These are phyloP conservation scores for Guaruba guarouba DNA, from an alignment of 2,113 vertebrate species.

Conservation along the genomic window DNA sequence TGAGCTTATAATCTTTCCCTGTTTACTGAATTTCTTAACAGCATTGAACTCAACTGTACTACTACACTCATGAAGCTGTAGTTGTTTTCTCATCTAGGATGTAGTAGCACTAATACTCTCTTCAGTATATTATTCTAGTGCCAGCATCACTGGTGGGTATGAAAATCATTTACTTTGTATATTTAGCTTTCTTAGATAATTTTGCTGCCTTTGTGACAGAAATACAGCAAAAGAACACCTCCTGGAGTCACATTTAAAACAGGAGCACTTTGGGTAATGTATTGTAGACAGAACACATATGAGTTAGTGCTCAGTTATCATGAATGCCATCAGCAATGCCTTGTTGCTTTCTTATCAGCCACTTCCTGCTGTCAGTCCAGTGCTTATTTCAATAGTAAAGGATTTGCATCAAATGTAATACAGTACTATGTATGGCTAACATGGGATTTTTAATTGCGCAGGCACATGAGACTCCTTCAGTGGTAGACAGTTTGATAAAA, in stretches of 20 bases:
- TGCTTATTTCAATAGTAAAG: slow-evolving; percentile 80
- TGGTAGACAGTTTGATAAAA: slow-evolving; percentile 84
- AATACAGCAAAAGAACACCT: slow-evolving; percentile 46
- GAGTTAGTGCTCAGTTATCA: slow-evolving; percentile 76
- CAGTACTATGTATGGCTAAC: slow-evolving; percentile 72
- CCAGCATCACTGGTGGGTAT: slow-evolving; percentile 29
- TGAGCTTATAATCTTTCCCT: neutral
- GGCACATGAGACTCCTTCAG: slow-evolving; percentile 79
- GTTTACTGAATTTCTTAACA: slow-evolving; percentile 25
- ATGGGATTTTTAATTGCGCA: slow-evolving; percentile 83
- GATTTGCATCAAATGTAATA: slow-evolving; percentile 83
- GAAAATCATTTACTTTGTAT: slow-evolving; percentile 55
- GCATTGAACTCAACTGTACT: neutral
- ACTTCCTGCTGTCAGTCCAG: slow-evolving; percentile 81
- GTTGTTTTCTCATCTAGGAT: slow-evolving; percentile 23
- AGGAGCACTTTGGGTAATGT: slow-evolving; percentile 63
- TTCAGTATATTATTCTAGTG: slow-evolving; percentile 41
- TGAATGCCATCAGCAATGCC: slow-evolving; percentile 81
- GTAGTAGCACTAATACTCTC: neutral
- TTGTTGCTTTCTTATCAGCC: slow-evolving; percentile 81
- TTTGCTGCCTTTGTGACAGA: slow-evolving; percentile 57
- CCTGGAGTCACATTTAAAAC: slow-evolving; percentile 58
- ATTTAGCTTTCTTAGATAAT: slow-evolving; percentile 59
- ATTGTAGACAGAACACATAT: slow-evolving; percentile 63
- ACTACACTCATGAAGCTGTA: slow-evolving; percentile 29